Evolutionary conservation across 2,797 vertebrate genomes (phyloP), one percentile per base, ranked within the genome.

Genomic region (Anguilla obscura): DNA sequence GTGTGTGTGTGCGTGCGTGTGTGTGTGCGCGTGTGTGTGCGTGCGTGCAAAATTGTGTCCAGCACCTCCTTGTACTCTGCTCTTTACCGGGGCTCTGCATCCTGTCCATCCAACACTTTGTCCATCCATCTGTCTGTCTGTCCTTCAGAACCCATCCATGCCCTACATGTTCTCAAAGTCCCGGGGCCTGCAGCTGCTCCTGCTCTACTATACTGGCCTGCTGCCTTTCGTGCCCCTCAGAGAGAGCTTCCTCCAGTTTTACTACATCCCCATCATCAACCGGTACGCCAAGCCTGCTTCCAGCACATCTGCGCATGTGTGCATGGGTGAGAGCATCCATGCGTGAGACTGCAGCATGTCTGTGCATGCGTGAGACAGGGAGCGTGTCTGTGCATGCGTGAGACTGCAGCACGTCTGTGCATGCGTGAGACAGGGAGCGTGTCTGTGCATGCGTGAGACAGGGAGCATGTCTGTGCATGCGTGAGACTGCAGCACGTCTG

Each of bases 161-260:
- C 98, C 98, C 3, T 97, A 97, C 90, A 96, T 96, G 0, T 97
- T 98, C 94, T 96, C 96, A 0, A 18, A 91, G 12, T 94, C 91
- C 1, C 95, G 95, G n/a, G 98, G 95, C 0, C 87, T 93, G 0
- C 95, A 95, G 14, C 93, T 99, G 36, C 93, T 99, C 90, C 93
- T 99, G 89, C 84, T 98, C 94, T 80, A 96, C 96, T 95, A 99
- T 92, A 92, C 95, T 30, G 89, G 99, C 93, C 93, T 99, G 92
- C 95, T 99, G 95, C 83, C 98, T 94, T 89, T 96, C 48, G 90
- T 96, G 16, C 92, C 96, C 0, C 92, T 96, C 93, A 82, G 97
- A 93, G 90, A 99, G 93, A 93, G 97, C 95, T 92, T 99, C 94
- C 91, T 97, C 95, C 96, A 99, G 97, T 89, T 96, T 92, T 93